Evolutionary conservation across 2,797 vertebrate species (phyloP).

Genomic region (Coregonus sp.): DNA sequence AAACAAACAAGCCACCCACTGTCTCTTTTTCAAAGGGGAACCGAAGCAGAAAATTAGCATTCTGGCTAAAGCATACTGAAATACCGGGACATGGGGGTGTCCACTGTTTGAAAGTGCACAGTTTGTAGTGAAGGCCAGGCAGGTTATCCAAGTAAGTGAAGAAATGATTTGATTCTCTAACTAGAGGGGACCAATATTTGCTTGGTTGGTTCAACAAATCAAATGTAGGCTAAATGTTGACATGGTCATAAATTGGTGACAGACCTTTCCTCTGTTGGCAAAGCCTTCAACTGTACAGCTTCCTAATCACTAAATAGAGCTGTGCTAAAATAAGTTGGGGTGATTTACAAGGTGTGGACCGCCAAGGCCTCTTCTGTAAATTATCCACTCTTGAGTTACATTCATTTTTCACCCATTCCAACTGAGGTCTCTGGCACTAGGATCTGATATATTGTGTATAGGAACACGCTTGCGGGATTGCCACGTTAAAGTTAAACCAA

Average conservation of each 20-base stretch:
- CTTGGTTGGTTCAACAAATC: neutral
- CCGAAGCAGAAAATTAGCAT: conserved; percentile 54
- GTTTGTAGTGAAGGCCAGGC: neutral
- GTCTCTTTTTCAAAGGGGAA: conserved; percentile 59
- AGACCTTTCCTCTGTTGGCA: neutral
- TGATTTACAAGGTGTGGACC: conserved; percentile 45
- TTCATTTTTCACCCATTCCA: conserved; percentile 23
- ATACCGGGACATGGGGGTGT: conserved; percentile 20
- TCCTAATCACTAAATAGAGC: neutral
- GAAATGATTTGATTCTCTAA: neutral
- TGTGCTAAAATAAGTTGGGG: neutral
- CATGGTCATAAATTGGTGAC: neutral
- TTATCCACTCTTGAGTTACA: conserved; percentile 23
- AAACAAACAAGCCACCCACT: conserved; percentile 32
- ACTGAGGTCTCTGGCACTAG: conserved; percentile 43
- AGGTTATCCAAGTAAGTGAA: neutral
- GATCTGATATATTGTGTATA: conserved; percentile 39
- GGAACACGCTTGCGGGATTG: conserved; percentile 51
- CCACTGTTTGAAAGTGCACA: neutral
- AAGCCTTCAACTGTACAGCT: neutral
- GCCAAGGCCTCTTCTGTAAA: conserved; percentile 31
- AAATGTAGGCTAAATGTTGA: neutral
- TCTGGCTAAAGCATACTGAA: conserved; percentile 37
- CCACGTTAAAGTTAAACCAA: conserved; percentile 37
- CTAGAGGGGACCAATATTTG: neutral